A percentile compares a stretch with the other conserved stretches of the same genome.
These are phyloP conservation scores for Podiceps cristatus DNA, from an alignment of 2,113 vertebrate species.

Conservation along the genomic window DNA sequence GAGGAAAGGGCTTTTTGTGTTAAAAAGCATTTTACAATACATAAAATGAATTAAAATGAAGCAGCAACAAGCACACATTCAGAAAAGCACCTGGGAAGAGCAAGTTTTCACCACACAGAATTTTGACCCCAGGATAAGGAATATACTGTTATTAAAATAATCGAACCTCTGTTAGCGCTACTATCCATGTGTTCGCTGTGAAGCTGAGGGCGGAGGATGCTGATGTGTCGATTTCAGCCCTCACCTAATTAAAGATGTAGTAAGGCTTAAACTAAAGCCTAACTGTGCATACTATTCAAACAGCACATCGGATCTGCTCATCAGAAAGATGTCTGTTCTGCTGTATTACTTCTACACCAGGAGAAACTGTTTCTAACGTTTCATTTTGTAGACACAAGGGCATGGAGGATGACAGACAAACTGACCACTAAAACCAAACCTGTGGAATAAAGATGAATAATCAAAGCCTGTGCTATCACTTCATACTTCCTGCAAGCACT, in stretches of 20 bases:
- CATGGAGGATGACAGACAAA: neutral
- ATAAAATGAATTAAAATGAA: neutral
- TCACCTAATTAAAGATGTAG: slow-evolving; percentile 11
- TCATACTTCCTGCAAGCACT: neutral
- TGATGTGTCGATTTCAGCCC: neutral
- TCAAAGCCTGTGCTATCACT: neutral
- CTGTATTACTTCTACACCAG: neutral
- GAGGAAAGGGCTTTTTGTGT: neutral
- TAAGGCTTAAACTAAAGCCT: slow-evolving; percentile 19
- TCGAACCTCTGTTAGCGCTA: neutral
- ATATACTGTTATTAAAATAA: neutral
- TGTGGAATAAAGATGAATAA: neutral
- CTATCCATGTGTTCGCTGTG: neutral
- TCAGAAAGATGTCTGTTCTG: neutral
- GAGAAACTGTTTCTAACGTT: neutral
- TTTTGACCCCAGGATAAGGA: neutral
- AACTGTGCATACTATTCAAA: neutral
- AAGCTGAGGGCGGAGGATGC: neutral
- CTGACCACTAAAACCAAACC: slow-evolving; percentile 30
- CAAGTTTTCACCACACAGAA: neutral
- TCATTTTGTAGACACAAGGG: neutral
- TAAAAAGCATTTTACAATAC: neutral
- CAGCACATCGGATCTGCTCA: neutral
- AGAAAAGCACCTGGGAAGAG: neutral
- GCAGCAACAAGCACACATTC: neutral